Evolutionary conservation across 2,797 vertebrate genomes (phyloP).

Genomic region (Chelon labrosus): DNA sequence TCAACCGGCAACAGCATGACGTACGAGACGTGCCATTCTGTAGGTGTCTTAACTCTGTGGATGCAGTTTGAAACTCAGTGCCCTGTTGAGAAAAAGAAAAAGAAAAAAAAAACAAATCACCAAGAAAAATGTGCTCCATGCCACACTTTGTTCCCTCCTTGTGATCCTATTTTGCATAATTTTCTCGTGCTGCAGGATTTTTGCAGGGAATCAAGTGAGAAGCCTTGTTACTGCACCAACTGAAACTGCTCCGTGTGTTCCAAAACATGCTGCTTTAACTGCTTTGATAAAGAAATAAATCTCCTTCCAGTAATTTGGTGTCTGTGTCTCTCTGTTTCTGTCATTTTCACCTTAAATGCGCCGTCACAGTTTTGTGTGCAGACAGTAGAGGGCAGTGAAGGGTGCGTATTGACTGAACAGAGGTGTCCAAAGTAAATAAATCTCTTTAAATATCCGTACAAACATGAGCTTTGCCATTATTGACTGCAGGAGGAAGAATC

Average conservation of each 20-base stretch:
- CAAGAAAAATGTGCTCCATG: slow-evolving; percentile 35
- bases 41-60: slow-evolving; percentile 58
- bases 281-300: slow-evolving; percentile 86
- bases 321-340: slow-evolving; percentile 17
- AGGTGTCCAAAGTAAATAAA: background rate
- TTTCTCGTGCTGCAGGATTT: slow-evolving; percentile 68
- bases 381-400: slow-evolving; percentile 31
- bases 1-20: slow-evolving; percentile 66
- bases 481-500: slow-evolving; percentile 27
- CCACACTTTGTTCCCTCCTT: slow-evolving; percentile 43
- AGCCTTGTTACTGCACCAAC: slow-evolving; percentile 71
- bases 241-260: slow-evolving; percentile 74
- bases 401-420: background rate
- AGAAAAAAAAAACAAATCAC: no score
- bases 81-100: slow-evolving; percentile 26
- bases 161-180: slow-evolving; percentile 67
- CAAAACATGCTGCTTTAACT: slow-evolving; percentile 77
- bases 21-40: slow-evolving; percentile 38
- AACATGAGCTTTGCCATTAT: slow-evolving; percentile 11
- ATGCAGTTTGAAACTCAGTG: slow-evolving; percentile 59
- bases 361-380: slow-evolving; percentile 1
- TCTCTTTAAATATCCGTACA: slow-evolving; percentile 26
- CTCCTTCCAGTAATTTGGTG: slow-evolving; percentile 66
- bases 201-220: slow-evolving; percentile 53
- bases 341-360: slow-evolving; percentile 6